Percentiles rank a stretch among this genome's conserved stretches.
Evolutionary conservation across 2,888 invertebrate species (phyloP).

Genomic region (Sarcophaga caerulescens): DNA sequence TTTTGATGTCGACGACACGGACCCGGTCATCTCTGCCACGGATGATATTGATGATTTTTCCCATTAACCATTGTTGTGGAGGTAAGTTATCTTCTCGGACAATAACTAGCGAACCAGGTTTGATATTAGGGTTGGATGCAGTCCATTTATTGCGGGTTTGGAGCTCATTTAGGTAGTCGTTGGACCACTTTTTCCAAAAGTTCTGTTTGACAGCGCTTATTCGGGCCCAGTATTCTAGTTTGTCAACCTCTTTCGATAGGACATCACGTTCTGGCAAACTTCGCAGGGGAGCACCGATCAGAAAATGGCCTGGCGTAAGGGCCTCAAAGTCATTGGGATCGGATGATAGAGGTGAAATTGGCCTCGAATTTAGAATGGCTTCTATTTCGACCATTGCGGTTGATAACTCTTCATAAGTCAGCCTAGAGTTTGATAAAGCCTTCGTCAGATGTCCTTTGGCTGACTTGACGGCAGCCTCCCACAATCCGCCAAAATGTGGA

Average conservation of each 20-base stretch:
- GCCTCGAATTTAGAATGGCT: slow-evolving; percentile 23
- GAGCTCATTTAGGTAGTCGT: slow-evolving; percentile 59
- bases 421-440: slow-evolving; percentile 3
- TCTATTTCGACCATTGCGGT: slow-evolving; percentile 32
- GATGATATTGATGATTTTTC: too few species aligned
- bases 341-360: slow-evolving; percentile 26
- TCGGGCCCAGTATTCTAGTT: not conserved
- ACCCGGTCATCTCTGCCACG: too few species aligned
- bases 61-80: too few species aligned
- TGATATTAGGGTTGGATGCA: slow-evolving; percentile 26
- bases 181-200: slow-evolving; percentile 54
- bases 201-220: slow-evolving; percentile 43
- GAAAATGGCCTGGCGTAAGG: slow-evolving; percentile 34
- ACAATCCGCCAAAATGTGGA: slow-evolving; percentile 46
- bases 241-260: not conserved
- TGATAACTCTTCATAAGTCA: slow-evolving; percentile 26
- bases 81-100: slow-evolving; percentile 3
- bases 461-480: slow-evolving; percentile 44
- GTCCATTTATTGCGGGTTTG: slow-evolving; percentile 48
- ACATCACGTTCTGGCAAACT: slow-evolving; percentile 30
- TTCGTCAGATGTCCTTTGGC: slow-evolving; percentile 9
- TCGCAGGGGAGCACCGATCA: slow-evolving; percentile 10
- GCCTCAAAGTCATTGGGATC: slow-evolving; percentile 37
- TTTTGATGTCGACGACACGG: slow-evolving; percentile 32
- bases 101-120: slow-evolving; percentile 34